These are phyloP conservation scores for Actias luna DNA, from an alignment of 2,888 invertebrate species.

Conservation along the genomic window DNA sequence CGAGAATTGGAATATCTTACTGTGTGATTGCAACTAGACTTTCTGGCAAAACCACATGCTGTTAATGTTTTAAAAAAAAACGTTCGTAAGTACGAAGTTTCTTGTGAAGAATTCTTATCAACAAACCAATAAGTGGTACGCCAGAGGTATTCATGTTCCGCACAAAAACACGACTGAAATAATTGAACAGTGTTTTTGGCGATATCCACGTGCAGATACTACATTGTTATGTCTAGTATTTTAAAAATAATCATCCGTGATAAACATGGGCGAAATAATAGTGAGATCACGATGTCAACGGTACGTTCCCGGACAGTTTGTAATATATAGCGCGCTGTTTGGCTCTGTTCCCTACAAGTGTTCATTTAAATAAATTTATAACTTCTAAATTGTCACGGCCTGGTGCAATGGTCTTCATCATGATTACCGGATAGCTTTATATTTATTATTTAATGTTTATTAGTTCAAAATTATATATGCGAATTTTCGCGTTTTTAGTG, in stretches of 20 bases:
- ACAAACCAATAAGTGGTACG: background rate
- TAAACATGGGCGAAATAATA: slow-evolving; percentile 16
- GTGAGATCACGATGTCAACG: background rate
- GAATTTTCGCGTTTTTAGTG: too few relatives aligned
- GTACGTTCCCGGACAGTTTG: background rate
- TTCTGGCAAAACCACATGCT: background rate
- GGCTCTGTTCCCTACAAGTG: slow-evolving; percentile 12
- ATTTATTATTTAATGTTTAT: background rate
- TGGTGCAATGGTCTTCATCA: slow-evolving; percentile 15
- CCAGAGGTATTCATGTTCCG: background rate
- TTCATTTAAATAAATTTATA: slow-evolving; percentile 16
- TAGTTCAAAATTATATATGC: background rate
- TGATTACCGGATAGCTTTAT: slow-evolving; percentile 2
- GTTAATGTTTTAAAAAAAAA: background rate
- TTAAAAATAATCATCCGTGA: slow-evolving; percentile 10
- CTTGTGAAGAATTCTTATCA: background rate
- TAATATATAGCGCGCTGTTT: slow-evolving; percentile 8
- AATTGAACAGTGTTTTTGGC: background rate
- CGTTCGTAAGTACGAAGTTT: background rate
- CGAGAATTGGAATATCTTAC: background rate
- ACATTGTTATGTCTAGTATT: slow-evolving; percentile 18
- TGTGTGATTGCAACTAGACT: background rate
- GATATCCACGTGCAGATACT: background rate
- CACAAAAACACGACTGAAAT: background rate
- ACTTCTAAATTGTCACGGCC: background rate